Evolutionary conservation across 2,113 vertebrate species (phyloP).

Genomic region (Ailuropoda melanoleuca): DNA sequence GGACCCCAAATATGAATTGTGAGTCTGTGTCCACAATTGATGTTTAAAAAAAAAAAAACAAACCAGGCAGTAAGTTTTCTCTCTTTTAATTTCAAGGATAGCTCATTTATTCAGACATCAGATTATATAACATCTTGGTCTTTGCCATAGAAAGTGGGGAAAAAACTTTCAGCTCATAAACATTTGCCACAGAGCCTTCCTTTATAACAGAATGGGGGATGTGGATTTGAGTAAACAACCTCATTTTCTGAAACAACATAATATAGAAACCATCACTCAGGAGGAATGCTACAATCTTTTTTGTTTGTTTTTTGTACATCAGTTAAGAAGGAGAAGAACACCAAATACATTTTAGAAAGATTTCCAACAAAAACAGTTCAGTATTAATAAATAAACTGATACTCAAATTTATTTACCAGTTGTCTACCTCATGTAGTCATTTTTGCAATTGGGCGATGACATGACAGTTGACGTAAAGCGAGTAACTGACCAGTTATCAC

Average conservation of each 20-base stretch:
- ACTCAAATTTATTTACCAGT: background rate
- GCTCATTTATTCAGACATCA: background rate
- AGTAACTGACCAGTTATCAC: background rate
- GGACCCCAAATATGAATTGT: background rate
- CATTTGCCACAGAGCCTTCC: background rate
- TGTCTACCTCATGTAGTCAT: background rate
- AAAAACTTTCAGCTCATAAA: background rate
- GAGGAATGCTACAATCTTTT: background rate
- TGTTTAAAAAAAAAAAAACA: background rate
- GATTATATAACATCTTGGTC: background rate
- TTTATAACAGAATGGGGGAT: background rate
- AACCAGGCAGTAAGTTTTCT: background rate
- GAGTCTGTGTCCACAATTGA: background rate
- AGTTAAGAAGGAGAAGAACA: background rate
- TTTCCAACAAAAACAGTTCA: background rate
- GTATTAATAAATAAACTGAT: background rate
- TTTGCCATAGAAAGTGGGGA: background rate
- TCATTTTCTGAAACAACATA: background rate
- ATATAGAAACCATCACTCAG: background rate
- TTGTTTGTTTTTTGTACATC: background rate
- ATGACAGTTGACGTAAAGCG: background rate
- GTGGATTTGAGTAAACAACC: background rate
- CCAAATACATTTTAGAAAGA: background rate
- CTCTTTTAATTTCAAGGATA: background rate
- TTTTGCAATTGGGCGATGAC: fast-evolving